Conservation (phyloP, 2,797 vertebrate species). For the Erethizon dorsatum region DNA sequence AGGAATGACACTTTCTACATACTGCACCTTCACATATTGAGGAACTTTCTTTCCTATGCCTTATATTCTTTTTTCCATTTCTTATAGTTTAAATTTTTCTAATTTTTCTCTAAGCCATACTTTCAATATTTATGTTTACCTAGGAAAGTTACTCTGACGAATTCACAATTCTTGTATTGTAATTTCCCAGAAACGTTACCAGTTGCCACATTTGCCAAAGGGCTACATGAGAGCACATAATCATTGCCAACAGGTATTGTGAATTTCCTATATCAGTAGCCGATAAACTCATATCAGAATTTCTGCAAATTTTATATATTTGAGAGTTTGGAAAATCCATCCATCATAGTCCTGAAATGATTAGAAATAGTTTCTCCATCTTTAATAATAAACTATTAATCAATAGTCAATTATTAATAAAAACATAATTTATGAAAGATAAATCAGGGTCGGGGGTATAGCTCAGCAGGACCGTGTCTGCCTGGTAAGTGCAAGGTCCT, state of each 20-base stretch:
- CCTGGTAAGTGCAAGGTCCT: no score
- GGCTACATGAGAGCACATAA: background rate
- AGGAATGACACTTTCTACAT: background rate
- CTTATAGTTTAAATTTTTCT: background rate
- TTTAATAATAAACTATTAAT: background rate
- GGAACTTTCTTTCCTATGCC: background rate
- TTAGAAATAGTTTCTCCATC: background rate
- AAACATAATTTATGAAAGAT: background rate
- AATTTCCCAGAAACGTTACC: background rate
- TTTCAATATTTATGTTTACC: background rate
- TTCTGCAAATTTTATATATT: slow-evolving; percentile 24
- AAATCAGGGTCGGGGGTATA: background rate
- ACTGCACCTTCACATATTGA: background rate
- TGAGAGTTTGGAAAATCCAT: background rate
- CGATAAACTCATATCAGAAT: background rate
- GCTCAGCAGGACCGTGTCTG: no score
- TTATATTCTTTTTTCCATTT: background rate
- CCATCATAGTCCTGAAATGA: background rate
- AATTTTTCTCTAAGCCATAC: slow-evolving; percentile 13
- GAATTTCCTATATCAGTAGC: background rate
- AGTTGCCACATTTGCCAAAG: background rate
- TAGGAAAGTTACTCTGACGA: background rate
- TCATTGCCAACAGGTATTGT: background rate
- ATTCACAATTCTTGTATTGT: background rate
- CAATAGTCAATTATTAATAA: background rate